Percentiles rank a stretch among this genome's conserved stretches.
These are phyloP conservation scores for Pachyramphus minor DNA, from an alignment of 2,113 vertebrate genomes.

Conservation along the genomic window DNA sequence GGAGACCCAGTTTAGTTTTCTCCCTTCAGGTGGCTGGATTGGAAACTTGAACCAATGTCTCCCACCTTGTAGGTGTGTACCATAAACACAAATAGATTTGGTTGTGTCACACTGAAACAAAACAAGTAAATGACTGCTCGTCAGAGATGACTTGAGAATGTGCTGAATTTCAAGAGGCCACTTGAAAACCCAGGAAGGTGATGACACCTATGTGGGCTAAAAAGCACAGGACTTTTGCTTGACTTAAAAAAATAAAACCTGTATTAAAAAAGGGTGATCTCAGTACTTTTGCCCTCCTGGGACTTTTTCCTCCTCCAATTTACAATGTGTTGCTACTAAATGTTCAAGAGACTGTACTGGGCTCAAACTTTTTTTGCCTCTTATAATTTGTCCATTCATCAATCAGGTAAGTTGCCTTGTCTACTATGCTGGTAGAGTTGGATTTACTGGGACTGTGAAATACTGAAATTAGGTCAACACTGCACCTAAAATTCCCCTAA, in stretches of 20 bases:
- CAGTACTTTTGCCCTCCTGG: background rate
- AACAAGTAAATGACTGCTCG: background rate
- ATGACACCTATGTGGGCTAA: background rate
- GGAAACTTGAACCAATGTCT: background rate
- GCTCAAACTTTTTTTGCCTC: background rate
- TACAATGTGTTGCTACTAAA: background rate
- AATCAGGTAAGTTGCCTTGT: background rate
- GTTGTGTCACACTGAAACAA: background rate
- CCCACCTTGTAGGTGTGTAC: background rate
- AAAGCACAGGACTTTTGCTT: background rate
- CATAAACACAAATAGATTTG: background rate
- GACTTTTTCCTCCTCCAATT: background rate
- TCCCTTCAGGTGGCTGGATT: background rate
- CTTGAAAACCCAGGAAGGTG: fast-evolving
- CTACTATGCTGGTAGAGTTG: background rate
- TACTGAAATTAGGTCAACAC: background rate
- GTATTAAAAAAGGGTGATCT: background rate
- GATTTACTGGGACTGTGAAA: background rate
- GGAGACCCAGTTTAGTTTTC: background rate
- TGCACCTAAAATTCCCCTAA: background rate
- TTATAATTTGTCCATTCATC: background rate
- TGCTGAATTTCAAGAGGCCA: background rate
- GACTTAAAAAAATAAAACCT: background rate
- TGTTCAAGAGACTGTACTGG: background rate
- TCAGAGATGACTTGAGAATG: background rate